A percentile compares a stretch with the other conserved stretches of the same genome.
Evolutionary conservation across 2,113 vertebrate species (phyloP).

Genomic region (Cygnus atratus): DNA sequence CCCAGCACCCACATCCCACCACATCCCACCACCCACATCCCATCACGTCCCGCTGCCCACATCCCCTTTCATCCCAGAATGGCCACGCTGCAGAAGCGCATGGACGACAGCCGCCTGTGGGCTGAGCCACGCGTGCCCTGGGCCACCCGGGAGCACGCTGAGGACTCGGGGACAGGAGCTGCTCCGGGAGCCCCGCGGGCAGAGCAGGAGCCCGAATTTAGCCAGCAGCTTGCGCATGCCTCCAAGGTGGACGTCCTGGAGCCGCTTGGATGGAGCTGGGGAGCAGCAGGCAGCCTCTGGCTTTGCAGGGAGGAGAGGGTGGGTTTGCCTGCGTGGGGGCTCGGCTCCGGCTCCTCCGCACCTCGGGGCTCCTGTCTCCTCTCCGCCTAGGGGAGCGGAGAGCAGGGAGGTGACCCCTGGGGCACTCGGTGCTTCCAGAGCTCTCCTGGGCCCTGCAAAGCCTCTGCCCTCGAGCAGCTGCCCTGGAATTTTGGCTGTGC

Average conservation of each 20-base stretch:
- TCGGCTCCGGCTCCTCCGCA: too few species aligned
- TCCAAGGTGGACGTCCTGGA: too few species aligned
- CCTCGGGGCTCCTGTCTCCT: too few species aligned
- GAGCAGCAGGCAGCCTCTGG: too few species aligned
- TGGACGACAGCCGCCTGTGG: background rate
- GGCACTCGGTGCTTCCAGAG: too few species aligned
- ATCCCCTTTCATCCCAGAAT: fast-evolving
- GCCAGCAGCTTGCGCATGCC: background rate
- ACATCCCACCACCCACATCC: fast-evolving
- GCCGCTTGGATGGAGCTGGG: background rate
- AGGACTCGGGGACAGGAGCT: fast-evolving
- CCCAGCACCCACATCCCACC: background rate
- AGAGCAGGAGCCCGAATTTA: background rate
- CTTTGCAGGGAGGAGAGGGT: too few species aligned
- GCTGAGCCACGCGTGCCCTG: background rate
- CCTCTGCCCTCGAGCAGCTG: too few species aligned
- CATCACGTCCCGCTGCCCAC: fast-evolving
- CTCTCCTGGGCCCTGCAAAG: too few species aligned
- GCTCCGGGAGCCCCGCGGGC: background rate
- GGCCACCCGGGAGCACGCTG: fast-evolving
- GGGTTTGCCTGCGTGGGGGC: too few species aligned
- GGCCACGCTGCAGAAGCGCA: background rate
- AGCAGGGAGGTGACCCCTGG: too few species aligned
- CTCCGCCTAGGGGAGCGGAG: too few species aligned
- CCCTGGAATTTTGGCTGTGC: too few species aligned